Evolutionary conservation across 2,797 vertebrate species (phyloP), one percentile per base, ranked within the genome.

Genomic region (Pangasius larnaudii): DNA sequence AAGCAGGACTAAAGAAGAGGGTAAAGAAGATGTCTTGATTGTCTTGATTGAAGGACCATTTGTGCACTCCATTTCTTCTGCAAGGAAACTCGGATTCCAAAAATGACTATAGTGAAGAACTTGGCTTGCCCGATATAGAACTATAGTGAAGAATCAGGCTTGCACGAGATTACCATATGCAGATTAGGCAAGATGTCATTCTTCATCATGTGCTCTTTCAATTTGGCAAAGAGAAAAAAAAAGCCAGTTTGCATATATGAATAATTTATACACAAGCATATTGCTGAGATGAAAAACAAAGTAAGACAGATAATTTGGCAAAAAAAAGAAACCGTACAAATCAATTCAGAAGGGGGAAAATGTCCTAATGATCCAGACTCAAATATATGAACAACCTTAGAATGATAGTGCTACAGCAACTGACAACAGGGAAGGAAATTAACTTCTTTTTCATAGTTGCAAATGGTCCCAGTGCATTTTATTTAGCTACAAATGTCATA

Each of bases 201-300:
- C 61, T 19, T 56, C 56, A 80, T 65, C 49, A 78, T 85, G 30
- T 46, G 33, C 83, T 78, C 85, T 65, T 86, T 90, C 1, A 87
- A 85, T 88, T 87, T 87, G 39, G 71, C 6, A 9, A 9, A 24
- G 10, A 36, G 46, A 2, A 36, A 9, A 87, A 88, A 56, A 87
- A 90, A 27, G 82, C 85, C 86, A 8, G 93, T 94, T 91, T 91
- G 4, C 90, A 93, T 90, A 89, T 59, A 93, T 92, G 30, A 88
- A 92, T 93, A 85, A 92, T 93, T 90, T 89, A 92, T 91, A 61
- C 19, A 46, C 9, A 63, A 78, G 85, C 39, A 42, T 51, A 90
- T 89, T 75, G 93, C 86, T 53, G 13, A 87, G 87, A 92, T 84
- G 39, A 89, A 91, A 90, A 87, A 79, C n/a, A 81, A 19, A 84